phyloP scores from a whole-genome alignment of 2,888 invertebrate genomes.

The Apodemia mormo region DNA sequence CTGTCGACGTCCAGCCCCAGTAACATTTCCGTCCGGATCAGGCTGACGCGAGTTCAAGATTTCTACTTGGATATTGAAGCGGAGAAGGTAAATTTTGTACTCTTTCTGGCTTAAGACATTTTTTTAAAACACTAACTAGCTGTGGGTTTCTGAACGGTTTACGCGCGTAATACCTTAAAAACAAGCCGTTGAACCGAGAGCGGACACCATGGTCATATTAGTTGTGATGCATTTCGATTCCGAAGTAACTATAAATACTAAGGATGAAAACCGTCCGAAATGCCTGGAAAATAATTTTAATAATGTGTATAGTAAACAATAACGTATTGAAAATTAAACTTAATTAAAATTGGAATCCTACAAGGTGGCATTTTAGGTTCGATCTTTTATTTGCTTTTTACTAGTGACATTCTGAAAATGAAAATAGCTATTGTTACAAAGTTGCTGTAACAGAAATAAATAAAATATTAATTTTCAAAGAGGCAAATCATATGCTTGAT shows the following conservation, averaged over 20 bases:
- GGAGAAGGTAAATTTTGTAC: slow-evolving; percentile 51
- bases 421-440: neutral
- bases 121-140: no score
- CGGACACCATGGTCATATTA: no score
- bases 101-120: no score
- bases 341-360: neutral
- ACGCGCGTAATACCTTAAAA: no score
- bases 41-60: slow-evolving; percentile 76
- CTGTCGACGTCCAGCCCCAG: slow-evolving; percentile 82
- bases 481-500: neutral
- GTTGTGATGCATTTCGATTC: no score
- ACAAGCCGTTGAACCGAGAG: neutral
- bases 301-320: no score
- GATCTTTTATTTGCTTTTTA: neutral
- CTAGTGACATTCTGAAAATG: neutral
- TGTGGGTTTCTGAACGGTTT: no score
- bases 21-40: slow-evolving; percentile 79
- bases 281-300: no score
- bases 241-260: no score
- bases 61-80: slow-evolving; percentile 75
- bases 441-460: neutral
- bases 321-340: no score
- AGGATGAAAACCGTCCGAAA: no score
- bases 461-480: no score
- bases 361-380: neutral